phyloP scores from a whole-genome alignment of 2,113 vertebrate genomes.

The Oxyura jamaicensis region DNA sequence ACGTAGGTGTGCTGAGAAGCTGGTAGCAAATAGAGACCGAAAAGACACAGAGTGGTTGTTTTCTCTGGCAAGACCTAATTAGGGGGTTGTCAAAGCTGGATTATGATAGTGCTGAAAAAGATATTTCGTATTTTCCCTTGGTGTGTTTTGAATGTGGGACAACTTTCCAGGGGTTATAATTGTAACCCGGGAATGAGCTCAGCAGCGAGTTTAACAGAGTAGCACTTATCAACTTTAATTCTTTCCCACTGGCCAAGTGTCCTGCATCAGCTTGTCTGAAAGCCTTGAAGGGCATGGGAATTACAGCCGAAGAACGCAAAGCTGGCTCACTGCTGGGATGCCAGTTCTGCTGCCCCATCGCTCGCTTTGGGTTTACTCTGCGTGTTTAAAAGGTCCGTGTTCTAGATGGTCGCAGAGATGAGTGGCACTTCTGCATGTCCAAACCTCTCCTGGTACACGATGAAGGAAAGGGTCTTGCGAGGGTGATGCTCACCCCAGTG shows the following conservation, averaged over 20 bases:
- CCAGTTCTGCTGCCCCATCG: not conserved
- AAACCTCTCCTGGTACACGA: not conserved
- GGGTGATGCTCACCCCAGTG: not conserved
- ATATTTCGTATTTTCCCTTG: constrained; percentile 25
- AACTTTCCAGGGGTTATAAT: constrained; percentile 33
- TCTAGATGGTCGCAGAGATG: not conserved
- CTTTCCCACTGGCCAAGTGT: constrained; percentile 8
- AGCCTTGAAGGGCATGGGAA: constrained; percentile 84
- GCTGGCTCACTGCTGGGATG: not conserved
- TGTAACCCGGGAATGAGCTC: constrained; percentile 48
- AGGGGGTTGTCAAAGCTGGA: not conserved
- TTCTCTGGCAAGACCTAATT: not conserved
- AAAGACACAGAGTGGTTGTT: not conserved
- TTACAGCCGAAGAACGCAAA: constrained; percentile 3
- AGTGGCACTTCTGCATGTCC: not conserved
- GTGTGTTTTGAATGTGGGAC: not conserved
- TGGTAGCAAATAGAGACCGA: not conserved
- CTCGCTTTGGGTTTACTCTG: not conserved
- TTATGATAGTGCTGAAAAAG: constrained; percentile 18
- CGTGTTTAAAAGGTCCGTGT: not conserved
- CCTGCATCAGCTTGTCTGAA: constrained; percentile 72
- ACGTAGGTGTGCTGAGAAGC: not conserved
- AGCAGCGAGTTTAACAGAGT: constrained; percentile 15
- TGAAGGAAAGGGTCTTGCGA: not conserved
- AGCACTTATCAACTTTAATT: not conserved